Conservation (phyloP, 2,797 vertebrate species). For the Sebastiscus tertius region DNA sequence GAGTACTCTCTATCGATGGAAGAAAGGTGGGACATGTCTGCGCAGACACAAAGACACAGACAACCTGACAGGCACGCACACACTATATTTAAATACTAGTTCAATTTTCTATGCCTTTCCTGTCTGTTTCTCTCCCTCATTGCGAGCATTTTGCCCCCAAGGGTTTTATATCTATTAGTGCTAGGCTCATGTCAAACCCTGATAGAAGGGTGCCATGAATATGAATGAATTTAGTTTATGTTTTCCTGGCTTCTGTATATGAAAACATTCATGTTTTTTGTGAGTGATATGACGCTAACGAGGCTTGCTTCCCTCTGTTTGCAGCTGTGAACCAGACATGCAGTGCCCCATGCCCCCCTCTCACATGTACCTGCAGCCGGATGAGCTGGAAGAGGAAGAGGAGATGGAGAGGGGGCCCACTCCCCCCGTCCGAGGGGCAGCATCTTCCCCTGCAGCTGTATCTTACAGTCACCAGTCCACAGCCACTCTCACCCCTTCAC, state of each 20-base stretch:
- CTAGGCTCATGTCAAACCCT: conserved; percentile 52
- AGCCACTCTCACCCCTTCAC: conserved; percentile 96
- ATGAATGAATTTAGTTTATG: conserved; percentile 53
- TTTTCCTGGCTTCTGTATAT: conserved; percentile 45
- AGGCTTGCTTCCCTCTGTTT: conserved; percentile 62
- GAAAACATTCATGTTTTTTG: conserved; percentile 46
- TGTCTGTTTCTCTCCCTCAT: conserved; percentile 29
- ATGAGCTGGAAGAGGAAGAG: conserved; percentile 93
- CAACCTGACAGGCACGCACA: conserved; percentile 40
- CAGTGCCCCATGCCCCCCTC: conserved; percentile 92
- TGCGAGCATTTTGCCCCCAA: conserved; percentile 28
- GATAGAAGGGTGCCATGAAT: conserved; percentile 69
- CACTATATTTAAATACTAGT: conserved; percentile 32
- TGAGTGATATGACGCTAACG: conserved; percentile 63
- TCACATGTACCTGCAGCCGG: conserved; percentile 97
- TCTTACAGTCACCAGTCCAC: conserved; percentile 99
- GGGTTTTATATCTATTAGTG: conserved; percentile 55
- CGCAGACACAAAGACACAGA: conserved; percentile 40
- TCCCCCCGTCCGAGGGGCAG: conserved; percentile 93
- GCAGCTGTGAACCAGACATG: conserved; percentile 94
- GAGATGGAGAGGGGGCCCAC: conserved; percentile 95
- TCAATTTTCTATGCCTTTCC: conserved; percentile 19
- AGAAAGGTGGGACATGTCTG: conserved; percentile 85
- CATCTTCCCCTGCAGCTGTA: conserved; percentile 95
- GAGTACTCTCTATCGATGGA: conserved; percentile 91